These are phyloP conservation scores for Drosophila pegasa DNA, from an alignment of 2,888 invertebrate species.

Conservation along the genomic window DNA sequence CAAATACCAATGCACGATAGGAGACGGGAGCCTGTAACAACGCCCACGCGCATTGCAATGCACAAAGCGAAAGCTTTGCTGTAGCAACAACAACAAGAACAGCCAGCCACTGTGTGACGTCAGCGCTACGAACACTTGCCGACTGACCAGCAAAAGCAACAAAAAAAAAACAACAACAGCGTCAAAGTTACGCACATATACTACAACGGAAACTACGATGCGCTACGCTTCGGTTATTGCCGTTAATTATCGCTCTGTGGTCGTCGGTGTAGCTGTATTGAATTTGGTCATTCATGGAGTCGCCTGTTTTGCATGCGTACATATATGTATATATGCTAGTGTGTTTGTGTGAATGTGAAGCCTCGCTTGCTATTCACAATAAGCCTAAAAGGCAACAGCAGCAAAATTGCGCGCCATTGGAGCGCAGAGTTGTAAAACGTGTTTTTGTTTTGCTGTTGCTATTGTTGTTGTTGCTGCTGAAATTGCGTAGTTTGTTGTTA, in stretches of 20 bases:
- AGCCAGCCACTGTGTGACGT: conserved; percentile 60
- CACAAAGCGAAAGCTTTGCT: conserved; percentile 47
- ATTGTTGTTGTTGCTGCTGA: conserved; percentile 36
- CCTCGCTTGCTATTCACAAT: conserved; percentile 57
- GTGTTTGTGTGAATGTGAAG: conserved; percentile 22
- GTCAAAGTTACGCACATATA: conserved; percentile 41
- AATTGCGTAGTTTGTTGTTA: conserved; percentile 69
- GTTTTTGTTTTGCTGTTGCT: conserved; percentile 63
- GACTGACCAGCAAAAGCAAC: conserved; percentile 49
- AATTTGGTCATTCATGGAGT: conserved; percentile 75
- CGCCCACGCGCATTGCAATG: conserved; percentile 66
- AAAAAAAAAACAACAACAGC: conserved; percentile 22
- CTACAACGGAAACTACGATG: conserved; percentile 74
- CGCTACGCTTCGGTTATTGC: conserved; percentile 78
- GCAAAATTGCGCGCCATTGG: conserved; percentile 71
- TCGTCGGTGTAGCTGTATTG: conserved; percentile 57
- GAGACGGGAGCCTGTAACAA: conserved; percentile 44
- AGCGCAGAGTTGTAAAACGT: conserved; percentile 73
- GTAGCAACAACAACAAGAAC: conserved; percentile 23
- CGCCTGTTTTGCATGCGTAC: conserved; percentile 45
- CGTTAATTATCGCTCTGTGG: conserved; percentile 70
- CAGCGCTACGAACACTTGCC: conserved; percentile 61
- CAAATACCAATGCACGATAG: conserved; percentile 34
- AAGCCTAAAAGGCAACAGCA: conserved; percentile 56
- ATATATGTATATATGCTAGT: conserved; percentile 11